Conservation (phyloP, 2,113 vertebrate genomes). For the Scomber colias region DNA sequence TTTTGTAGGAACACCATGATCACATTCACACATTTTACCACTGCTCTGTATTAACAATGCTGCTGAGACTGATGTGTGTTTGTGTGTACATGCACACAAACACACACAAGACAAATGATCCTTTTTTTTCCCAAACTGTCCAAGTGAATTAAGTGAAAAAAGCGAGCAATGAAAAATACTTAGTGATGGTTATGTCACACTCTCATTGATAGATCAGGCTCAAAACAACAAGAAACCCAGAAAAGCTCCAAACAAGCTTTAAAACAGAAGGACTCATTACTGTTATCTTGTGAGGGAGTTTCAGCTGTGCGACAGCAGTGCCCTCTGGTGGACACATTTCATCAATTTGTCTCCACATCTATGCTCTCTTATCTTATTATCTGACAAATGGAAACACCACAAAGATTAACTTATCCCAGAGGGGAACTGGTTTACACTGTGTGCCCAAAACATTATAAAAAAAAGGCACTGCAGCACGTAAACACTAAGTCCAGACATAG, state of each 20-base stretch:
- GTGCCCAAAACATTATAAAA: neutral
- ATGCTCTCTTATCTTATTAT: neutral
- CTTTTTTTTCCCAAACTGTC: neutral
- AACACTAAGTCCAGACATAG: neutral
- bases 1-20: too few relatives aligned
- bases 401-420: too few relatives aligned
- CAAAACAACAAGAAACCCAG: slow-evolving; percentile 1
- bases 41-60: slow-evolving; percentile 54
- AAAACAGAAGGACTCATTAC: neutral
- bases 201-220: neutral
- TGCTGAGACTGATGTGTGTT: neutral
- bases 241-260: neutral
- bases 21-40: too few relatives aligned
- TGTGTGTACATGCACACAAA: too few relatives aligned
- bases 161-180: neutral
- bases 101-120: neutral
- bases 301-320: slow-evolving; percentile 59
- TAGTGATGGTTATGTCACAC: neutral
- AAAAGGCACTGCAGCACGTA: neutral
- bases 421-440: too few relatives aligned
- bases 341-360: neutral
- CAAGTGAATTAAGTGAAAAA: slow-evolving; percentile 42
- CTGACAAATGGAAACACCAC: too few relatives aligned
- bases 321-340: slow-evolving; percentile 62
- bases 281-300: too few relatives aligned